phyloP scores from a whole-genome alignment of 1,140 invertebrate genomes.

The Philopotamus ludificatus region DNA sequence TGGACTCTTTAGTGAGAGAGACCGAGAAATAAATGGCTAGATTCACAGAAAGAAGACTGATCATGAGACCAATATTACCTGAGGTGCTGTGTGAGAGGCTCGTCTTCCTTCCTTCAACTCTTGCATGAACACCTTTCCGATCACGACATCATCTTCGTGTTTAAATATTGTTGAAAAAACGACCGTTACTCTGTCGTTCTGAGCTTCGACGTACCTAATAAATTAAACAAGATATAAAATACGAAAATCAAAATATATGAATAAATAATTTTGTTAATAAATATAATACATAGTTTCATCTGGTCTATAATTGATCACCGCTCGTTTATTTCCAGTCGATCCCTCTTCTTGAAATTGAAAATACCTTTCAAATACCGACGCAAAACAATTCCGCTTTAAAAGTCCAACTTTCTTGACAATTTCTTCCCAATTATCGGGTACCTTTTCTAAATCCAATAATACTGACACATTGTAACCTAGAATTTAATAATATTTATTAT shows the following conservation, averaged over 20 bases:
- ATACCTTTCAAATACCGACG: slow-evolving; percentile 99
- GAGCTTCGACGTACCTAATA: slow-evolving; percentile 93
- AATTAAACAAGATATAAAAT: no score
- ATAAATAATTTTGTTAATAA: slow-evolving; percentile 12
- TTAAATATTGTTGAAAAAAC: slow-evolving; percentile 99
- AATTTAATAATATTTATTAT: slow-evolving; percentile 40
- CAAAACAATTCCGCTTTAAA: slow-evolving; percentile 98
- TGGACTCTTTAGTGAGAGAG: no score
- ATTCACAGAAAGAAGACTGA: background rate
- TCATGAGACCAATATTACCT: slow-evolving; percentile 54
- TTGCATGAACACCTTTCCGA: slow-evolving; percentile 99
- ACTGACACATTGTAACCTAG: slow-evolving; percentile 92
- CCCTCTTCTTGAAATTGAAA: slow-evolving; percentile 96
- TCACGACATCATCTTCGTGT: slow-evolving; percentile 96
- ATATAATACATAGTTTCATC: slow-evolving; percentile 93
- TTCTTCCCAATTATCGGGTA: slow-evolving; percentile 86
- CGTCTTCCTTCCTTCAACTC: slow-evolving; percentile 97
- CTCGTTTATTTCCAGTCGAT: slow-evolving; percentile 85
- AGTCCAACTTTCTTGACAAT: slow-evolving; percentile 90
- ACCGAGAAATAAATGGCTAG: no score
- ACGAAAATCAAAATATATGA: slow-evolving; percentile 21
- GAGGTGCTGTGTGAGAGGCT: slow-evolving; percentile 92
- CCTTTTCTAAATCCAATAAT: slow-evolving; percentile 88
- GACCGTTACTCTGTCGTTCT: slow-evolving; percentile 96
- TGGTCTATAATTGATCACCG: slow-evolving; percentile 97